Evolutionary conservation across 2,888 invertebrate genomes (phyloP), one percentile per base, ranked within the genome.

Genomic region (Hofmannophila pseudospretella): DNA sequence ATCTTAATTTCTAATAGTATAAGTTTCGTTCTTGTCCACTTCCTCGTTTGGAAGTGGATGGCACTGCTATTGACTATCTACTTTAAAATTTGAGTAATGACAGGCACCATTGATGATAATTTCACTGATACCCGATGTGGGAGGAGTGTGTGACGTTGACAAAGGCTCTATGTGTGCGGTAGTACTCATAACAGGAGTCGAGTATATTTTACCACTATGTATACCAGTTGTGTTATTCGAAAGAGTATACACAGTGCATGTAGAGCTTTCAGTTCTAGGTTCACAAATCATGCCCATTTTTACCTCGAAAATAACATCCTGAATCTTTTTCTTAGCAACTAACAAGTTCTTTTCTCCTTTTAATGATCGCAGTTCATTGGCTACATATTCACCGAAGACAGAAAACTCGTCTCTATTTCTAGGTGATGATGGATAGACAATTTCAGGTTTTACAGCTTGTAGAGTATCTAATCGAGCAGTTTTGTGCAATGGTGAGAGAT

Each of bases 341-440:
- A 89, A 59, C 7, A 89, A 58, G 40, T 89, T 87, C 50, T 89
- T 89, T 30, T 89, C 81, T 11, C 87, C 89, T 58, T 81, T 85
- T 10, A 90, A 67, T 23, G 88, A 88, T 4, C 90, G 70, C 47
- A 90, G 67, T 56, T 90, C 90, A 53, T 90, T 90, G 1, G 89
- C 90, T 36, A 90, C 71, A 44, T 89, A 90, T 66, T 90, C 90
- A 4, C 90, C 90, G 34, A 89, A 90, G 0, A 89, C 88, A 7
- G 87, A 63, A 51, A 87, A 89, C 42, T 90, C 90, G 52, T 90
- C 90, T 41, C 89, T 71, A 23, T 45, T 57, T 41, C 45, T 51
- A 1, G n/a, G n/a, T 58, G 43, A 20, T 32, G 54, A 20, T 4
- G 67, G 51, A 30, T 63, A 70, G 1, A 51, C 34, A 31, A 58